phyloP scores from a whole-genome alignment of 2,113 vertebrate species.

The Colius striatus region DNA sequence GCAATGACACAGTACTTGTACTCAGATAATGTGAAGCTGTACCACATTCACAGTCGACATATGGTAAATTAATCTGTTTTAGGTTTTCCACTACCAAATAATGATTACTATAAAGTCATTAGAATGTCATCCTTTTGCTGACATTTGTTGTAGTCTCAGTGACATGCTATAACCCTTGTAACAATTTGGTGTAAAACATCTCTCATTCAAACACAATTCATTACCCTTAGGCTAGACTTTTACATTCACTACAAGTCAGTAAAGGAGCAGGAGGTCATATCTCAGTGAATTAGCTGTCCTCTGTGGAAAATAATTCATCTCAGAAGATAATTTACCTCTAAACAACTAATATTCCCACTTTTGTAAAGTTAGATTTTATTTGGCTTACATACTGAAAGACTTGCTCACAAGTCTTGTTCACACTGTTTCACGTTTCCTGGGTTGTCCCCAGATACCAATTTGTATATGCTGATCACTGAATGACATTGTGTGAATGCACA shows the following conservation, averaged over 20 bases:
- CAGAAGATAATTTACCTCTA: constrained; percentile 26
- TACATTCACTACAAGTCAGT: background rate
- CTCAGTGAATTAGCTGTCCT: constrained; percentile 49
- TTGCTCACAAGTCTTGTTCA: background rate
- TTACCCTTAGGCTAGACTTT: constrained; percentile 42
- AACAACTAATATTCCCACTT: constrained; percentile 7
- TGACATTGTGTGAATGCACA: background rate
- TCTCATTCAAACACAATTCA: constrained; percentile 24
- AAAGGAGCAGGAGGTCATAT: constrained; percentile 22
- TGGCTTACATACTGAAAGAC: background rate
- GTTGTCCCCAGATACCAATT: background rate
- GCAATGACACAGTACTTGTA: background rate
- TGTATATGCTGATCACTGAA: background rate
- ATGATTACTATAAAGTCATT: constrained; percentile 21
- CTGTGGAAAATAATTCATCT: constrained; percentile 22
- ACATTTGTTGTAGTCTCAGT: constrained; percentile 48
- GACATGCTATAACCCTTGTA: constrained; percentile 62
- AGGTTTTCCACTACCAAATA: constrained; percentile 18
- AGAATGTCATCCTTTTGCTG: constrained; percentile 29
- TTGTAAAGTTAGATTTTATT: background rate
- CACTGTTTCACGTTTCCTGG: background rate
- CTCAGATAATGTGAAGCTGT: background rate
- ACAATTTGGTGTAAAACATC: constrained; percentile 53
- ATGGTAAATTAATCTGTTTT: background rate
- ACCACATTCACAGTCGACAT: background rate